Conservation (phyloP, 2,888 invertebrate genomes). For the Drosophila buzzatii region DNA sequence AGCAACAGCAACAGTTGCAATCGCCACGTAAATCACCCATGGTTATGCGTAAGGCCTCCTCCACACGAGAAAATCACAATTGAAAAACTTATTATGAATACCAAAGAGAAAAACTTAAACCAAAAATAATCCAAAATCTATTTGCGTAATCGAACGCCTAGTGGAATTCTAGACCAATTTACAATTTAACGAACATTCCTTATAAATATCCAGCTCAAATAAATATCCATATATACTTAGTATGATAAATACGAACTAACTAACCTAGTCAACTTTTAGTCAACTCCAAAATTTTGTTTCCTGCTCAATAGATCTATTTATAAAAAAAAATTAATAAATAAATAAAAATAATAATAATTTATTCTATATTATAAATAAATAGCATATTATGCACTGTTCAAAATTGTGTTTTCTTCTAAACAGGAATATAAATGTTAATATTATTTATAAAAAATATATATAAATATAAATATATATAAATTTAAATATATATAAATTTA, state of each 20-base stretch:
- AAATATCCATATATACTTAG: conserved; percentile 1
- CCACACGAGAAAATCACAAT: conserved; percentile 75
- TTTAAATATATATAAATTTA: not conserved
- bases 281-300: conserved; percentile 22
- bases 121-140: conserved; percentile 21
- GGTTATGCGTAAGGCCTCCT: conserved; percentile 81
- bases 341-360: conserved; percentile 15
- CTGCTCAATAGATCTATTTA: conserved; percentile 30
- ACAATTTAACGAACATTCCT: conserved; percentile 34
- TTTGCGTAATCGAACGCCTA: conserved; percentile 44
- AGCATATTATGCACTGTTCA: conserved; percentile 34
- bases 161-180: conserved; percentile 73
- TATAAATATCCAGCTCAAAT: conserved; percentile 22
- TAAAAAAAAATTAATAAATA: conserved; percentile 16
- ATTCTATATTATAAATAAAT: conserved; percentile 44
- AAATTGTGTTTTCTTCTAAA: not conserved
- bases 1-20: conserved; percentile 38
- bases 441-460: not conserved
- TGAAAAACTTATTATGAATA: conserved; percentile 28
- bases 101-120: not conserved
- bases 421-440: not conserved
- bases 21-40: conserved; percentile 87
- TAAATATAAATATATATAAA: not conserved
- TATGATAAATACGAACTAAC: conserved; percentile 7
- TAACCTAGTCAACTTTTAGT: conserved; percentile 14